Base-by-base conservation (phyloP, 2,888 invertebrate species). In the Dioctria linearis region DNA sequence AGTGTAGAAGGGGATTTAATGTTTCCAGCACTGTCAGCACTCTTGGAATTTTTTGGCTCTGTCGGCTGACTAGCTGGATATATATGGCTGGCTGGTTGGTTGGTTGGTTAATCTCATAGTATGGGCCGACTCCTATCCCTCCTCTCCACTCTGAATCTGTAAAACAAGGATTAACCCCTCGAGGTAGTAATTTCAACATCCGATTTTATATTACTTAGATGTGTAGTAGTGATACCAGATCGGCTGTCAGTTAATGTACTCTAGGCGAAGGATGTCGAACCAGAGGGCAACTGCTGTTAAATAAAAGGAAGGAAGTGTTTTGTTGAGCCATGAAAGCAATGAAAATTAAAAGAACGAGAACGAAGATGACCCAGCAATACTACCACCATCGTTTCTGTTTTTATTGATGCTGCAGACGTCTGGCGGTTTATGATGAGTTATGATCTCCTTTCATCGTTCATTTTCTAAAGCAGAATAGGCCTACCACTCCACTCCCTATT, bases 391-490 rank as follows among this genome's bases (percentile, higher is more conserved):
- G 25, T 25, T 25, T 25, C 25, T 25, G 25, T 25, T 25, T 25
- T 51, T 6, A 42, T 65, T 42, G 51, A 3, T 54, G 46, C 57
- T 73, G 57, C 73, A 13, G 25, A 39, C 43, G 67, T 67, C 25
- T 25, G 4, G 11, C 54, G 54, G 37, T 11, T 8, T 42, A 42
- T 39, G 73, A 73, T 73, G 59, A 73, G 39, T 73, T 73, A 73
- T 73, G 73, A 73, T 57, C 73, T 57, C 13, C 57, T 73, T 51
- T 54, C n/a, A 73, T 57, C 73, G 73, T 73, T 73, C 57, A 43
- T 57, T 40, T 73, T 13, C 73, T 57, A 73, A 73, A 73, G 73
- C 57, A 42, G 73, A 73, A 25, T 25, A 57, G 51, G 43, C 73
- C 39, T 25, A 40, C 42, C 73, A 57, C 57, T 57, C 59, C 25